Evolutionary conservation across 1,140 invertebrate species (phyloP).

Genomic region (Trichomalopsis sarcophagae): DNA sequence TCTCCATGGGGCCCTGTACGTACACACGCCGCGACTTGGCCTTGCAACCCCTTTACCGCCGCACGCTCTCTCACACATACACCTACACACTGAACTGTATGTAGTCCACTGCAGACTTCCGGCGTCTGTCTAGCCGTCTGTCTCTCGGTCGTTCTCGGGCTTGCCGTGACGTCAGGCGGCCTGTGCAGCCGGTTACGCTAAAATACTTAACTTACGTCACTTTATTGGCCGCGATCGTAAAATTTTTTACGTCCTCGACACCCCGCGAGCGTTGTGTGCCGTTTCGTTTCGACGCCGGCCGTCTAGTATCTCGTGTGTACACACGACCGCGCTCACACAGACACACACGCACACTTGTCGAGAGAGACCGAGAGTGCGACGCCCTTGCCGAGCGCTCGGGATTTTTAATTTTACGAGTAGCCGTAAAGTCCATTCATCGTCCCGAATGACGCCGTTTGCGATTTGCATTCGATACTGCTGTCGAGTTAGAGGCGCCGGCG

Average conservation of each 20-base stretch:
- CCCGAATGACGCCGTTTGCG: constrained; percentile 38
- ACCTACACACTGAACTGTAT: constrained; percentile 27
- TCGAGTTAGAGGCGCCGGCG: constrained; percentile 6
- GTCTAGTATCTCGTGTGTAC: background rate
- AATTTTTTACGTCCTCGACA: constrained; percentile 71
- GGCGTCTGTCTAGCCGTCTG: constrained; percentile 56
- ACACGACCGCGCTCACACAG: background rate
- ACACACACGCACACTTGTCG: background rate
- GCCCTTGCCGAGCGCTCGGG: background rate
- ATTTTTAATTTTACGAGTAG: constrained; percentile 55
- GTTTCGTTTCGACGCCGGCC: constrained; percentile 28
- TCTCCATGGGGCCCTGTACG: background rate
- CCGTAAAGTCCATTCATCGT: constrained; percentile 53
- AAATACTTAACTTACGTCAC: constrained; percentile 70
- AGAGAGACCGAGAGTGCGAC: background rate
- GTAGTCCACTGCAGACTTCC: constrained; percentile 35
- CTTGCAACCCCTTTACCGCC: constrained; percentile 49
- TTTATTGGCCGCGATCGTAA: constrained; percentile 75
- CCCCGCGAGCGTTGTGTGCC: constrained; percentile 45
- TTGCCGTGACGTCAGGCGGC: constrained; percentile 60
- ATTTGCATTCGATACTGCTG: constrained; percentile 40
- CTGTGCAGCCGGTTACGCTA: constrained; percentile 42
- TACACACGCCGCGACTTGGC: background rate
- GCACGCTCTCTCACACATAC: background rate
- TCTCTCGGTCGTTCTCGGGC: constrained; percentile 61